A percentile compares a stretch with the other conserved stretches of the same genome.
These are phyloP conservation scores for western clawed frog (Xenopus tropicalis) DNA, from an alignment of 2,113 vertebrate genomes.

Conservation along the genomic window DNA sequence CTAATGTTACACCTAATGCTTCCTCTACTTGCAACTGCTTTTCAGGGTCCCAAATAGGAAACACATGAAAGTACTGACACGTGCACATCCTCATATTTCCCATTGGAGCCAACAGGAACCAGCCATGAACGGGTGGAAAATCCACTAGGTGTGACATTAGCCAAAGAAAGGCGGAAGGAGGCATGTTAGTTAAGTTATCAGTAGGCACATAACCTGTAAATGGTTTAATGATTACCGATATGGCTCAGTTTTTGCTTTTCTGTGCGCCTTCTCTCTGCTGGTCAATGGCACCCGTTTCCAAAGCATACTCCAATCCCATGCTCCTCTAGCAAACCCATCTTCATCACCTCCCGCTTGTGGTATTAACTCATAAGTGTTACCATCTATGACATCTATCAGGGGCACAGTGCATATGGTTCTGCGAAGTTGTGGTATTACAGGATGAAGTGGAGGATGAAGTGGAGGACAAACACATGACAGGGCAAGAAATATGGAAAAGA, in stretches of 20 bases:
- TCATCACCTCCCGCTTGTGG: slow-evolving; percentile 93
- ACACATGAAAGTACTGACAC: too few relatives aligned
- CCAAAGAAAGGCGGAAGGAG: slow-evolving; percentile 3
- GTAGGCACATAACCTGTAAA: slow-evolving; percentile 55
- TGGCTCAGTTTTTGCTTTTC: slow-evolving; percentile 92
- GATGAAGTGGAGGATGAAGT: slow-evolving; percentile 51
- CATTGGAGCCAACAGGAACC: too few relatives aligned
- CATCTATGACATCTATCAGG: slow-evolving; percentile 94
- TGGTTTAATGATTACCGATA: slow-evolving; percentile 93
- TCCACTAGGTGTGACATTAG: too few relatives aligned
- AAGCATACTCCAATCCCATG: slow-evolving; percentile 99
- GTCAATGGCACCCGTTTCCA: slow-evolving; percentile 96
- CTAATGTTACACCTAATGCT: too few relatives aligned
- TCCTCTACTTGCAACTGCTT: too few relatives aligned
- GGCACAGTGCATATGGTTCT: slow-evolving; percentile 97
- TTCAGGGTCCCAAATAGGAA: too few relatives aligned
- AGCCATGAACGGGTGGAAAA: too few relatives aligned
- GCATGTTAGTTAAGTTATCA: slow-evolving; percentile 62
- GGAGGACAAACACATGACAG: slow-evolving; percentile 53
- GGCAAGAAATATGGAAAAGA: slow-evolving; percentile 52
- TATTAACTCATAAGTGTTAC: slow-evolving; percentile 80
- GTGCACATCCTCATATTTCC: too few relatives aligned
- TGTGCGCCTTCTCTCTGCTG: slow-evolving; percentile 81
- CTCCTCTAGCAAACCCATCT: slow-evolving; percentile 95
- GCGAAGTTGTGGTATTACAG: slow-evolving; percentile 58